Evolutionary conservation across 23 tunicate species (phyloP).

Genomic region (Trididemnum clinides): DNA sequence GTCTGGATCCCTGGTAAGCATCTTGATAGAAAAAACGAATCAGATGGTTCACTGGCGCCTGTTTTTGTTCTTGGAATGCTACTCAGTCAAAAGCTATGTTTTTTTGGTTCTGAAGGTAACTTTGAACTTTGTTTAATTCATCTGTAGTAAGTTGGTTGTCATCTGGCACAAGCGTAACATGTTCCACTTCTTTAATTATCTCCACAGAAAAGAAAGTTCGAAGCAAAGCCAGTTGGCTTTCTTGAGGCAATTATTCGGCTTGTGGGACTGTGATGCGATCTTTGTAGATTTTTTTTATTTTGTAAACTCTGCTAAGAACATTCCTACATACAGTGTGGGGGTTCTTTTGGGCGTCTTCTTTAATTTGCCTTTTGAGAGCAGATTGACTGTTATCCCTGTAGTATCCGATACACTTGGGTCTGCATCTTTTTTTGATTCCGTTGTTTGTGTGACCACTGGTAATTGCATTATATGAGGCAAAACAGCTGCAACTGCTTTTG

Average conservation of each 20-base stretch:
- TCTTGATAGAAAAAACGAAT: background rate
- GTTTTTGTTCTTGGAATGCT: background rate
- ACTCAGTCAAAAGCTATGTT: slow-evolving; percentile 1
- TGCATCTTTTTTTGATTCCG: too few relatives aligned
- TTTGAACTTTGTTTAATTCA: background rate
- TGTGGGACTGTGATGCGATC: background rate
- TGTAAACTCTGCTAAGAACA: background rate
- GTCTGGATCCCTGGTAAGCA: background rate
- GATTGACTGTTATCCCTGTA: too few relatives aligned
- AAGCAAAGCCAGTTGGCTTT: background rate
- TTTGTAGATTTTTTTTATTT: background rate
- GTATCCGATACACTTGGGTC: too few relatives aligned
- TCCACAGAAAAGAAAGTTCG: background rate
- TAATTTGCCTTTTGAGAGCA: too few relatives aligned
- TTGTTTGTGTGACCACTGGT: too few relatives aligned
- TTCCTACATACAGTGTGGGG: background rate
- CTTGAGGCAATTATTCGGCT: background rate
- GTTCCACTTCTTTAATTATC: background rate
- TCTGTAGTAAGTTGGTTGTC: background rate
- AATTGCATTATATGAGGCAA: too few relatives aligned
- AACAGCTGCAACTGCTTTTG: background rate
- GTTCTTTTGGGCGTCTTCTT: background rate
- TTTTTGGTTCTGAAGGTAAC: background rate
- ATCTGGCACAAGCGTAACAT: background rate
- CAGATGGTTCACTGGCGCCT: background rate